These are phyloP conservation scores for Corythaeola cristata DNA, from an alignment of 2,113 vertebrate species.

Conservation along the genomic window DNA sequence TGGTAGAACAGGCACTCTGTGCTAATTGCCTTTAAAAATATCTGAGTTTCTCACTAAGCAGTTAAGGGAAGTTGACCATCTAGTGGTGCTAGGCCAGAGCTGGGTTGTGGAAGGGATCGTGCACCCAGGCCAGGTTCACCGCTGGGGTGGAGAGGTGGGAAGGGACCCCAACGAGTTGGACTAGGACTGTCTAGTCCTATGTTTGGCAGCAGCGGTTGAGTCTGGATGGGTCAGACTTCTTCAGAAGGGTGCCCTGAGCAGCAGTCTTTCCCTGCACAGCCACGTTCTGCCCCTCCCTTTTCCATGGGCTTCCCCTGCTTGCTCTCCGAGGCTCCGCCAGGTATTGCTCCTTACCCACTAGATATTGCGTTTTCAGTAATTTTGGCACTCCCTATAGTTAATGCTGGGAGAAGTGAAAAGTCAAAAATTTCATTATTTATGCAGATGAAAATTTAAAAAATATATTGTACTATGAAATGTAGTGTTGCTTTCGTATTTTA, in stretches of 20 bases:
- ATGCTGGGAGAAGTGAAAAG: not conserved
- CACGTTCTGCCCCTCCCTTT: accelerated
- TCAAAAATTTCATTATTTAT: not conserved
- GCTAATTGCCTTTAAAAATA: not conserved
- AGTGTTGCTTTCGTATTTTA: not conserved
- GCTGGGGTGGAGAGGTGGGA: not conserved
- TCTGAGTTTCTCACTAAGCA: not conserved
- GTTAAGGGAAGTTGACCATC: not conserved
- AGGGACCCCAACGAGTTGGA: not conserved
- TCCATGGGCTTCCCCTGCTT: accelerated
- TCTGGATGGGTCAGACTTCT: not conserved
- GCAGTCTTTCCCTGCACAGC: not conserved
- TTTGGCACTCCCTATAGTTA: not conserved
- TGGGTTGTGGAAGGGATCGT: not conserved
- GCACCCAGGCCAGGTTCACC: accelerated
- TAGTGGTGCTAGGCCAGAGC: not conserved
- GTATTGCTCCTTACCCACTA: not conserved
- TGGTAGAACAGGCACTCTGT: not conserved
- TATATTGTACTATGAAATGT: not conserved
- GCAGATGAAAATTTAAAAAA: not conserved
- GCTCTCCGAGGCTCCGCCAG: not conserved
- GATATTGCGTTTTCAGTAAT: not conserved
- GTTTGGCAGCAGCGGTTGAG: not conserved
- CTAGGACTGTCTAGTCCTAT: not conserved
- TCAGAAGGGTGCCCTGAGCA: not conserved